phyloP scores from a whole-genome alignment of 2,113 vertebrate genomes.

The Catharus minimus region DNA sequence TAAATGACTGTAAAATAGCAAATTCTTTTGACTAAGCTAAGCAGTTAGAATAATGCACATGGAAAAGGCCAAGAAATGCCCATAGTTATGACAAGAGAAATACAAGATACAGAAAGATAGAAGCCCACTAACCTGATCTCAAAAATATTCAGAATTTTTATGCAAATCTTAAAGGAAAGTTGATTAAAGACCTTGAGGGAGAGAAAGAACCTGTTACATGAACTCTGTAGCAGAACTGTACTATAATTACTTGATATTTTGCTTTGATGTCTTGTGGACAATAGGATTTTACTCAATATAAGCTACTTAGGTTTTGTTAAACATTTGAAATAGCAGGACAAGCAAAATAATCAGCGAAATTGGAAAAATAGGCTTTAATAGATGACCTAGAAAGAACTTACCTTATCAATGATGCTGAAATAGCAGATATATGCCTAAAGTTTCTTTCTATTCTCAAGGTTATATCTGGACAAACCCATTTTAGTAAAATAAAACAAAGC shows the following conservation, averaged over 20 bases:
- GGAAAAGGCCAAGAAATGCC: background rate
- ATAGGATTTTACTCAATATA: background rate
- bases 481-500: background rate
- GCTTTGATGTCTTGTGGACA: background rate
- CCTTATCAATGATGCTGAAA: background rate
- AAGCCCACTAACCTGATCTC: accelerated
- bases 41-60: background rate
- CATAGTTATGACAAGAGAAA: background rate
- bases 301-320: background rate
- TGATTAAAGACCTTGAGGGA: background rate
- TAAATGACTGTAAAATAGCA: background rate
- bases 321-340: background rate
- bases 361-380: background rate
- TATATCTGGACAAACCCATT: background rate
- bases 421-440: background rate
- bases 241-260: background rate
- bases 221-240: background rate
- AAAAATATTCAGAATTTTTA: background rate
- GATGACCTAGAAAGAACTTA: background rate
- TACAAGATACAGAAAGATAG: background rate
- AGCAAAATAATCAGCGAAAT: background rate
- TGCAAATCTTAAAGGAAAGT: background rate
- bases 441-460: background rate
- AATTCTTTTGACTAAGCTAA: background rate
- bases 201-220: background rate